A percentile compares a stretch with the other conserved stretches of the same genome.
These are phyloP conservation scores for Chydorus sphaericus DNA, from an alignment of 2,888 invertebrate species.

Conservation along the genomic window DNA sequence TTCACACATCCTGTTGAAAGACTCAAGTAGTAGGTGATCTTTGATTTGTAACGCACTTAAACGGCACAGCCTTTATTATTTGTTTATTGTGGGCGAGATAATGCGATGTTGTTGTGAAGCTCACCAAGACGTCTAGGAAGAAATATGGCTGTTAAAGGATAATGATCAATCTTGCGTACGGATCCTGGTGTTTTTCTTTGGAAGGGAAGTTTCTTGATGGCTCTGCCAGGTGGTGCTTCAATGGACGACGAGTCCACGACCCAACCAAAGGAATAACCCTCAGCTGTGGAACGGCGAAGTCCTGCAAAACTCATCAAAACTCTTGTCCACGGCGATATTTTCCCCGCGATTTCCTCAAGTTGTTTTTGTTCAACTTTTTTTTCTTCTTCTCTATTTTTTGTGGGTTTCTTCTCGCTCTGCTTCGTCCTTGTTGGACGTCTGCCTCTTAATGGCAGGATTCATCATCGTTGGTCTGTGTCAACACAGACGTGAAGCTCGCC, in stretches of 20 bases:
- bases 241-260: not conserved
- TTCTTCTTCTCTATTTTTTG: not conserved
- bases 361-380: too few species aligned
- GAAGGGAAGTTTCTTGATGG: slow-evolving; percentile 4
- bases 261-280: not conserved
- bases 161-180: too few species aligned
- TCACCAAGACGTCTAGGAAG: too few species aligned
- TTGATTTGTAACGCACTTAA: too few species aligned
- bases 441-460: not conserved
- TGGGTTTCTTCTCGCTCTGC: not conserved
- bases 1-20: too few species aligned
- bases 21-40: too few species aligned
- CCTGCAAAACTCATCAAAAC: slow-evolving; percentile 5
- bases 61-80: too few species aligned
- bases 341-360: not conserved
- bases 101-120: too few species aligned
- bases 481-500: not conserved
- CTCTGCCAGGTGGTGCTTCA: slow-evolving; percentile 7
- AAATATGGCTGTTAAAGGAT: too few species aligned
- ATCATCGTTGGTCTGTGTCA: slow-evolving; percentile 1
- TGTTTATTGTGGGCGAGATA: too few species aligned
- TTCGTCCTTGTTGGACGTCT: not conserved
- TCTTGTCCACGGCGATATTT: not conserved
- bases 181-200: too few species aligned
- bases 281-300: not conserved